phyloP scores from a whole-genome alignment of 2,797 vertebrate genomes.

The Ataeniobius toweri region DNA sequence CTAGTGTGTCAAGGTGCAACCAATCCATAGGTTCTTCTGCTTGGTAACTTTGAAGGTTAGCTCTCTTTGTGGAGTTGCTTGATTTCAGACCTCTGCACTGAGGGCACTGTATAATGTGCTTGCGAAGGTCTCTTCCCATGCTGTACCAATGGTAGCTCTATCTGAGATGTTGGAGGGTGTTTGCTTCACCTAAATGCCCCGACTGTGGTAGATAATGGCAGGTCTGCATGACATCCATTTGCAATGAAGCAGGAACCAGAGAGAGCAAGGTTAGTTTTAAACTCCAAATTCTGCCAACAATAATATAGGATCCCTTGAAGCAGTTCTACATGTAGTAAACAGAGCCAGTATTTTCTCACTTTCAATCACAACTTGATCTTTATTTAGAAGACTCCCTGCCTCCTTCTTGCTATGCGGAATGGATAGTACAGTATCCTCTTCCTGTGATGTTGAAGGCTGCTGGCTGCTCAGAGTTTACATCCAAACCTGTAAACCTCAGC shows the following conservation, averaged over 20 bases:
- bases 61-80: not conserved
- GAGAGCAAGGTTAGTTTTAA: too few relatives aligned
- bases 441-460: not conserved
- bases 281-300: not conserved
- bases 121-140: not conserved
- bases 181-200: too few relatives aligned
- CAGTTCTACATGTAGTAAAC: not conserved
- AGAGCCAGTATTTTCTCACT: not conserved
- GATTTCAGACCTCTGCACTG: slow-evolving; percentile 1
- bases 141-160: not conserved
- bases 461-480: not conserved
- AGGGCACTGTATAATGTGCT: not conserved
- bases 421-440: not conserved
- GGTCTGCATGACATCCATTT: not conserved
- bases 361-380: not conserved
- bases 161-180: too few relatives aligned
- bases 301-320: not conserved
- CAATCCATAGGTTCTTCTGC: slow-evolving; percentile 1
- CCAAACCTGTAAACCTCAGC: not conserved
- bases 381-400: not conserved
- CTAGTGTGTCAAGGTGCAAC: slow-evolving; percentile 1
- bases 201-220: too few relatives aligned
- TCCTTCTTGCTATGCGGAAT: not conserved
- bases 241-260: not conserved
- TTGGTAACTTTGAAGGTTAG: not conserved